A percentile compares a stretch with the other conserved stretches of the same genome.
These are phyloP conservation scores for Leptinotarsa lineolata DNA, from an alignment of 1,140 invertebrate genomes.

Conservation along the genomic window DNA sequence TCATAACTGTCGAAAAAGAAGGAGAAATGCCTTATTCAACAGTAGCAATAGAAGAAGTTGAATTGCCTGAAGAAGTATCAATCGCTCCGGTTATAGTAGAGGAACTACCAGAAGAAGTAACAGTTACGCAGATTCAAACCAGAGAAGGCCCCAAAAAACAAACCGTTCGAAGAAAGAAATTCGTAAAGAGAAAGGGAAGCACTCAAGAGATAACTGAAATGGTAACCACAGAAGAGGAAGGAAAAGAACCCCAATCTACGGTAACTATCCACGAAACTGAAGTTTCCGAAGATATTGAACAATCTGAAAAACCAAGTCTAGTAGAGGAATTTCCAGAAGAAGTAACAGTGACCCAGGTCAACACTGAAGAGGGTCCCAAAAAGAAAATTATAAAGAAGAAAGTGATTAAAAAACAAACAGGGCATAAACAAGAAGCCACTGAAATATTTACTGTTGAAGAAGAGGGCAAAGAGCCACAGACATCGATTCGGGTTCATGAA, in stretches of 20 bases:
- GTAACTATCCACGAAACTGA: constrained; percentile 41
- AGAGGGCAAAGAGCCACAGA: constrained; percentile 52
- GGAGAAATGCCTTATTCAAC: constrained; percentile 40
- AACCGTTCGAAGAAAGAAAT: constrained; percentile 51
- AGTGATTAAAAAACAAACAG: constrained; percentile 50
- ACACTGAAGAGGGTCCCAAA: constrained; percentile 53
- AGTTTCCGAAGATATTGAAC: constrained; percentile 43
- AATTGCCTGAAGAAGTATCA: constrained; percentile 38
- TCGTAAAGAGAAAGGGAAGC: constrained; percentile 48
- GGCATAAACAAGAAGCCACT: constrained; percentile 47
- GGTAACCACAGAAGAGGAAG: constrained; percentile 51
- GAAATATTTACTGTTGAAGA: constrained; percentile 52
- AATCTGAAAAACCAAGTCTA: constrained; percentile 41
- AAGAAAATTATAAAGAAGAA: constrained; percentile 53
- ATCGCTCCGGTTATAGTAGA: constrained; percentile 32
- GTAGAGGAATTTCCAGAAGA: constrained; percentile 52
- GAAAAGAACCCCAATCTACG: constrained; percentile 53
- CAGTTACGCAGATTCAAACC: constrained; percentile 55
- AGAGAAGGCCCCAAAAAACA: constrained; percentile 55
- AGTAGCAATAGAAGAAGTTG: constrained; percentile 26
- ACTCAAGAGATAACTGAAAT: constrained; percentile 50
- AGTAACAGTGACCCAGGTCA: constrained; percentile 49
- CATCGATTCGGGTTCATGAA: constrained; percentile 43
- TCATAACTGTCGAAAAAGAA: constrained; percentile 48
- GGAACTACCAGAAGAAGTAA: constrained; percentile 52